Base-by-base conservation (phyloP, 2,113 vertebrate species). In the Neogale vison region DNA sequence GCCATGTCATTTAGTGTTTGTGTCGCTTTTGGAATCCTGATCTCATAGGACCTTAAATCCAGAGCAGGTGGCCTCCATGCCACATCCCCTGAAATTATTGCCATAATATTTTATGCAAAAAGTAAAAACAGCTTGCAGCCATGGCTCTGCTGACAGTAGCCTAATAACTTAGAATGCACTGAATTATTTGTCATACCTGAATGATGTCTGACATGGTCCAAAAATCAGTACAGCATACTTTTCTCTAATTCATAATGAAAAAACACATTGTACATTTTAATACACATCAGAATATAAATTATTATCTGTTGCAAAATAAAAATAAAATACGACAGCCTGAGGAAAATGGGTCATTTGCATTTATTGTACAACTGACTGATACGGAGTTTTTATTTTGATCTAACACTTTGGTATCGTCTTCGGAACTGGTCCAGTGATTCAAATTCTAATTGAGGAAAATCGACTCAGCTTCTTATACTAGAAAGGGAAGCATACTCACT, bases 181-280 rank as follows among this genome's bases (percentile, higher is more conserved):
- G 85, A 95, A 96, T 97, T 95, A 97, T 93, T 95, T 92, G 85
- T 94, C 74, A 21, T 80, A 39, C 61, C 45, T 97, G 84, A 98
- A 31, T 96, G 59, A 85, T 71, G 52, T 20, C 90, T 94, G 90
- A 96, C 87, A 97, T 69, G 81, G 86, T 95, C 74, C 76, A 93
- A 74, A 94, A 96, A 77, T 57, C 74, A 93, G 74, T 20, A 2
- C 24, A 92, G 45, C 77, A 55, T 76, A 95, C 86, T 87, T 97
- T 96, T 69, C n/a, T 50, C 79, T 95, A 96, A 95, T 85, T 90
- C 47, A 69, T 96, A 92, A 97, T 69, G 71, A 90, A 97, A 95
- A 97, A 67, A 85, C 67, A 96, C 67, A 95, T 69, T 91, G 45
- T 95, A 90, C 93, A 90, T 95, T 57, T 39, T 96, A 77, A 96